A percentile compares a stretch with the other conserved stretches of the same genome.
phyloP scores from a whole-genome alignment of 2,888 invertebrate genomes.

The Lepetodrilus schrolli region DNA sequence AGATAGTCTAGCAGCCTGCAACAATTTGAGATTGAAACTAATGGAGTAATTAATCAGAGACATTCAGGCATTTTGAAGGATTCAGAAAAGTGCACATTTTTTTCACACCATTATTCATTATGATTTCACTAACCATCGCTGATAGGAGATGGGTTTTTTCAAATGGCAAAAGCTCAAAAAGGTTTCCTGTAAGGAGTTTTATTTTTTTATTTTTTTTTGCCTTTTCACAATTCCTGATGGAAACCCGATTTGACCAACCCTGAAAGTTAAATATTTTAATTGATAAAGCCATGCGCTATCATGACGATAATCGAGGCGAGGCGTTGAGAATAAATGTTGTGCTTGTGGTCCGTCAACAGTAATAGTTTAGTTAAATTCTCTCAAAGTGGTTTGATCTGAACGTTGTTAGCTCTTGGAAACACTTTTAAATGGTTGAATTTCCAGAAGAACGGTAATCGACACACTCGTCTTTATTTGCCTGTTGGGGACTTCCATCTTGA shows the following conservation, averaged over 20 bases:
- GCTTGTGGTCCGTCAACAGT: not conserved
- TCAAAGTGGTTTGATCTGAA: constrained; percentile 7
- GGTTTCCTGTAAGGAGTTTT: no score
- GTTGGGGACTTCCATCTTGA: not conserved
- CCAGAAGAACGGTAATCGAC: not conserved
- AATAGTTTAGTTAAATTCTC: constrained; percentile 4
- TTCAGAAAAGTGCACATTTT: not conserved
- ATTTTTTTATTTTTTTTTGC: no score
- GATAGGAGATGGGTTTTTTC: no score
- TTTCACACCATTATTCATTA: constrained; percentile 21
- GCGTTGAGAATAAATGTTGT: not conserved
- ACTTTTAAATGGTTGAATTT: not conserved
- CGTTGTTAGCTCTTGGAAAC: constrained; percentile 19
- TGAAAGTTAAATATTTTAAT: constrained; percentile 8
- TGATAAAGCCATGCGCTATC: not conserved
- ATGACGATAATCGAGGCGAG: not conserved
- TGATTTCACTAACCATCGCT: not conserved
- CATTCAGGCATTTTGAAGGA: not conserved
- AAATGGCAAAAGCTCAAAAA: no score
- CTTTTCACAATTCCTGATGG: no score
- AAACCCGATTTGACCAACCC: not conserved
- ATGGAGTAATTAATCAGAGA: not conserved
- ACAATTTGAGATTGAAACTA: constrained; percentile 5
- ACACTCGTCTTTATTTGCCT: constrained; percentile 11
- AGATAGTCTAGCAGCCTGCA: not conserved